Percentiles rank a stretch among this genome's conserved stretches.
phyloP scores from a whole-genome alignment of 2,888 invertebrate species.

The Campaea margaritaria region DNA sequence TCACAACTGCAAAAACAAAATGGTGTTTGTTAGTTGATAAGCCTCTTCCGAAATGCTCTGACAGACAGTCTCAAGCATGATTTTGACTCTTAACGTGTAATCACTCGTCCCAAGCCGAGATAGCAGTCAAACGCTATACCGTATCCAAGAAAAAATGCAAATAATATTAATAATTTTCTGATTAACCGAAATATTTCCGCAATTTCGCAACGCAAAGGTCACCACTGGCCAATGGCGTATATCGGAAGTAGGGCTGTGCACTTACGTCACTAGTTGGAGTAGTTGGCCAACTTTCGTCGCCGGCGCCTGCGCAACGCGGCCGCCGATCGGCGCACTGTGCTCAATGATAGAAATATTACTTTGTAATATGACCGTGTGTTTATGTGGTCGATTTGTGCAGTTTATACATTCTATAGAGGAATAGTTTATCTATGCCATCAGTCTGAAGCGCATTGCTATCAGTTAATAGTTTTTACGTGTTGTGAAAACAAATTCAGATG shows the following conservation, averaged over 20 bases:
- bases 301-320: slow-evolving; percentile 39
- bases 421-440: too few relatives aligned
- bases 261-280: slow-evolving; percentile 51
- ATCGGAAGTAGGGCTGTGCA: slow-evolving; percentile 56
- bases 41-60: too few relatives aligned
- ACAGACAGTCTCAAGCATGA: too few relatives aligned
- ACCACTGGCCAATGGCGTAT: slow-evolving; percentile 13
- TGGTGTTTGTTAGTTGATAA: too few relatives aligned
- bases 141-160: background rate
- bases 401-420: too few relatives aligned
- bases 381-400: background rate
- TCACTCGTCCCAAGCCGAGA: too few relatives aligned
- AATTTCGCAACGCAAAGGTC: slow-evolving; percentile 25
- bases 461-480: too few relatives aligned
- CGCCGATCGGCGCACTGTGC: slow-evolving; percentile 18
- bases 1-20: too few relatives aligned
- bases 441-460: too few relatives aligned
- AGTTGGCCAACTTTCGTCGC: slow-evolving; percentile 54
- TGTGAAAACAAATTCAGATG: too few relatives aligned
- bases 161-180: background rate
- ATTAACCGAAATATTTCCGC: slow-evolving; percentile 11
- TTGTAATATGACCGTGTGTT: background rate
- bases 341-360: slow-evolving; percentile 16
- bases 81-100: too few relatives aligned
- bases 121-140: too few relatives aligned